These are phyloP conservation scores for Ctenochaetus hawaiiensis DNA, from an alignment of 2,797 vertebrate genomes.

Conservation along the genomic window DNA sequence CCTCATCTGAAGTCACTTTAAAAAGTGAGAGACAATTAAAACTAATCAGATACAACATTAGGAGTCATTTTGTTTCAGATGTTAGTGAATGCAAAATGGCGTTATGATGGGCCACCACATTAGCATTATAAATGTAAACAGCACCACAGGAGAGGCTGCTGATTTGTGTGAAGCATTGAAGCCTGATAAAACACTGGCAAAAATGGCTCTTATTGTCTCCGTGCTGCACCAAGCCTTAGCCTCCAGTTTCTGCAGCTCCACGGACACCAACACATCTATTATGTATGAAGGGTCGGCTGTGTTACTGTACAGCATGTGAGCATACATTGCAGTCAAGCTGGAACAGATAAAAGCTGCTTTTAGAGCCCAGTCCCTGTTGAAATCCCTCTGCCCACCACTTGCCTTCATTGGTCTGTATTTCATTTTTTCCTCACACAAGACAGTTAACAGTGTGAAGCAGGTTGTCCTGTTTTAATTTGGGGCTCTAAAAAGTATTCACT, in stretches of 20 bases:
- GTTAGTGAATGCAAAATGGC: not conserved
- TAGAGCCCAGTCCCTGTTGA: slow-evolving; percentile 13
- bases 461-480: not conserved
- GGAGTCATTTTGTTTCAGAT: not conserved
- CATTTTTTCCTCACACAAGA: slow-evolving; percentile 21
- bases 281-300: slow-evolving; percentile 65
- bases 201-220: slow-evolving; percentile 28
- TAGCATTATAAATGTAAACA: slow-evolving; percentile 47
- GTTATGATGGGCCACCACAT: slow-evolving; percentile 17
- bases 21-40: not conserved
- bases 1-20: not conserved
- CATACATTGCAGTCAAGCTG: slow-evolving; percentile 30
- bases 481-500: not conserved
- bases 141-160: slow-evolving; percentile 32
- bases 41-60: not conserved
- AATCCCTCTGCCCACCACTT: slow-evolving; percentile 31
- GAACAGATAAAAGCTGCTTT: slow-evolving; percentile 43
- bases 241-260: slow-evolving; percentile 56
- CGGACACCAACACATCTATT: slow-evolving; percentile 71
- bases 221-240: slow-evolving; percentile 27
- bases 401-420: slow-evolving; percentile 33
- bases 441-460: not conserved
- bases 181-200: slow-evolving; percentile 54
- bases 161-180: slow-evolving; percentile 53
- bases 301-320: slow-evolving; percentile 53